phyloP scores from a whole-genome alignment of 2,113 vertebrate genomes.

The Eptatretus burgeri region DNA sequence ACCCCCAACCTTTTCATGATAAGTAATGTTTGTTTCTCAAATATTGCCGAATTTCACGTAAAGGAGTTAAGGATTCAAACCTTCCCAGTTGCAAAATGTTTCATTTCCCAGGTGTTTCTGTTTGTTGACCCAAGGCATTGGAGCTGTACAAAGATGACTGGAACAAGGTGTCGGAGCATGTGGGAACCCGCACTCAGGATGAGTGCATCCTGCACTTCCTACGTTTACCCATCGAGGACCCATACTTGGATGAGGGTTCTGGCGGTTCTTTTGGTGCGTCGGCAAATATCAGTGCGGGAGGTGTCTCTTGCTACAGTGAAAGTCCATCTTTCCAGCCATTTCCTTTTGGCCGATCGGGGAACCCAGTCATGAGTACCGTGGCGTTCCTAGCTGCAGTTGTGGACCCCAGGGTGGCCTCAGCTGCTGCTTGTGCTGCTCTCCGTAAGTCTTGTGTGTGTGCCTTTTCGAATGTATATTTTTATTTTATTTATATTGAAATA shows the following conservation, averaged over 20 bases:
- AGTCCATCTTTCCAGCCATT: slow-evolving; percentile 43
- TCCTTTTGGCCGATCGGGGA: slow-evolving; percentile 86
- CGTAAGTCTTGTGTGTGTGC: slow-evolving; percentile 19
- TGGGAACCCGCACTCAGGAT: slow-evolving; percentile 76
- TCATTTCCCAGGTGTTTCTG: accelerated
- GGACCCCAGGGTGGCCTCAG: slow-evolving; percentile 66
- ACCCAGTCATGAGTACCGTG: slow-evolving; percentile 88
- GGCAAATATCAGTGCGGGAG: slow-evolving; percentile 24
- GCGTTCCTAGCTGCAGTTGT: slow-evolving; percentile 86
- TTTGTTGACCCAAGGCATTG: slow-evolving; percentile 27
- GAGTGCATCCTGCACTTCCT: slow-evolving; percentile 90
- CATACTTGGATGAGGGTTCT: slow-evolving; percentile 31
- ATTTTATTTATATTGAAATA: too few relatives aligned
- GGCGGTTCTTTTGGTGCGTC: slow-evolving; percentile 1
- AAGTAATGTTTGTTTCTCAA: too few relatives aligned
- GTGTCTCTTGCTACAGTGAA: slow-evolving; percentile 47
- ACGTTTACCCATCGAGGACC: slow-evolving; percentile 73
- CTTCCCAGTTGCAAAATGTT: too few relatives aligned
- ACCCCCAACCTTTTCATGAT: too few relatives aligned
- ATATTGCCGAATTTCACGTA: too few relatives aligned
- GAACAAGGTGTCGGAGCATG: slow-evolving; percentile 93
- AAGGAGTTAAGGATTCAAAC: too few relatives aligned
- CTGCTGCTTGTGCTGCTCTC: slow-evolving; percentile 57
- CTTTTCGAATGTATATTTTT: too few relatives aligned
- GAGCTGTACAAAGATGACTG: slow-evolving; percentile 98